Conservation (phyloP, 2,113 vertebrate genomes). For the Pluvianellus socialis region DNA sequence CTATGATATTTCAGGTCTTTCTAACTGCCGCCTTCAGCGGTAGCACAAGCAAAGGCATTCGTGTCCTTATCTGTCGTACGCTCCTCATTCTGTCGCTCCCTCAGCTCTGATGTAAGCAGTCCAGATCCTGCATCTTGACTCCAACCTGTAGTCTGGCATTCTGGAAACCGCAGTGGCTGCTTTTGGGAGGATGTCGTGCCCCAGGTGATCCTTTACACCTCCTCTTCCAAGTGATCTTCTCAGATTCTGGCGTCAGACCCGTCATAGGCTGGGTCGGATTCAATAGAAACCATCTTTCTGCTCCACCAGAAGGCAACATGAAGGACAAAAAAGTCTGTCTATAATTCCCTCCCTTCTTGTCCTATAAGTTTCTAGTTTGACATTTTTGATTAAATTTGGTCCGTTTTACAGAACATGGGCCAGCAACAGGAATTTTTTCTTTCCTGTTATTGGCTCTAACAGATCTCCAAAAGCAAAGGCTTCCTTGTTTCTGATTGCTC, state of each 20-base stretch:
- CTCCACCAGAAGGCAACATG: neutral
- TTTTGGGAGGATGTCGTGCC: neutral
- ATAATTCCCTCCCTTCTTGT: neutral
- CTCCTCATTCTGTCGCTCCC: neutral
- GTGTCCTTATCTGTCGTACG: neutral
- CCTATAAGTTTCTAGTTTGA: neutral
- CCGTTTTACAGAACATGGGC: neutral
- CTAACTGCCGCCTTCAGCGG: neutral
- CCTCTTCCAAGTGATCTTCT: neutral
- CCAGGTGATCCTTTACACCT: neutral
- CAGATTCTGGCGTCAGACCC: neutral
- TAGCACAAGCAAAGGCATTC: neutral
- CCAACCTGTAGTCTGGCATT: neutral
- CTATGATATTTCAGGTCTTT: neutral
- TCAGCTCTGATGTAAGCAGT: neutral
- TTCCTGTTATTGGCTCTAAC: neutral
- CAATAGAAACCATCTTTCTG: neutral
- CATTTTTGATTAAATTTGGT: neutral
- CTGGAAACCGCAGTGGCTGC: neutral
- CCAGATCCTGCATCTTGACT: neutral
- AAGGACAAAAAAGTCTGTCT: neutral
- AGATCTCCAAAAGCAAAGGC: neutral
- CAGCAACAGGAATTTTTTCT: neutral
- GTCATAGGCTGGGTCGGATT: neutral
- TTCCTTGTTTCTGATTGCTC: neutral